These are phyloP conservation scores for Coelopa frigida DNA, from an alignment of 1,140 invertebrate species.

Conservation along the genomic window DNA sequence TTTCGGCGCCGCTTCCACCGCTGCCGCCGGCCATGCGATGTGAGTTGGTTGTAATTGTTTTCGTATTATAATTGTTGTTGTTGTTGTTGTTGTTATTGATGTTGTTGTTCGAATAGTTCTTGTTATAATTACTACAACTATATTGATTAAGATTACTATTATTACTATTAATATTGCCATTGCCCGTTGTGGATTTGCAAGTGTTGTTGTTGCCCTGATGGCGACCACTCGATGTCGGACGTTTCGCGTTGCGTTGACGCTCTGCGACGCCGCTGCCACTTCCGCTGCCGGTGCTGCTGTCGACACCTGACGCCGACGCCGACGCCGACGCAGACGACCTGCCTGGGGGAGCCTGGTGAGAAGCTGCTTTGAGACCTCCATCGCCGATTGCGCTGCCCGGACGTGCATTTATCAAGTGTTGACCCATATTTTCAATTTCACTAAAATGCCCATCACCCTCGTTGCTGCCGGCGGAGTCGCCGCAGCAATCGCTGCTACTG, in stretches of 20 bases:
- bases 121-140: no score
- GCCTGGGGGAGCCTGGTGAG: no score
- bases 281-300: constrained; percentile 1
- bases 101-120: constrained; percentile 3
- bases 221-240: constrained; percentile 31
- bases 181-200: constrained; percentile 11
- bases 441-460: constrained; percentile 47
- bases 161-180: constrained; percentile 7
- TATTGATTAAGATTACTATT: no score
- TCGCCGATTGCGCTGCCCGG: constrained; percentile 12
- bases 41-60: no score
- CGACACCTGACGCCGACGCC: no score
- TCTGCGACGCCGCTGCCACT: neutral
- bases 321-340: no score
- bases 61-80: no score
- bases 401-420: constrained; percentile 35
- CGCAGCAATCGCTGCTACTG: constrained; percentile 29
- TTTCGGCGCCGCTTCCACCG: constrained; percentile 40
- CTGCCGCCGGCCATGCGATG: constrained; percentile 21
- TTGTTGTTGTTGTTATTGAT: constrained; percentile 52
- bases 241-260: constrained; percentile 42
- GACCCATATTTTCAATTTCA: constrained; percentile 47
- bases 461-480: constrained; percentile 29
- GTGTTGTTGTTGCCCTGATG: constrained; percentile 18
- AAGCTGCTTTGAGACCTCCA: constrained; percentile 14